phyloP scores from a whole-genome alignment of 2,797 vertebrate genomes.

The Melanotaenia boesemani region DNA sequence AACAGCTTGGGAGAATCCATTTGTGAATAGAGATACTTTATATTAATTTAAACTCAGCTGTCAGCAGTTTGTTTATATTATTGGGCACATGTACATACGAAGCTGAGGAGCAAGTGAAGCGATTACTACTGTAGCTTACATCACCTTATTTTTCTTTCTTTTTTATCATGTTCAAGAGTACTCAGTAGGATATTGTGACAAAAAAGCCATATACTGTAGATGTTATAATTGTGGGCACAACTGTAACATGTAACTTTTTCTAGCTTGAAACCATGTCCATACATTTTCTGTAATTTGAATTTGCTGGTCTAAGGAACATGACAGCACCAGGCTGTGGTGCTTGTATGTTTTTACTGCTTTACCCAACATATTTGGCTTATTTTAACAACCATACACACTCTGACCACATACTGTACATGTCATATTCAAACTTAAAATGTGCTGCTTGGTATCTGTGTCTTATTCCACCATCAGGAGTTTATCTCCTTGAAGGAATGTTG shows the following conservation, averaged over 20 bases:
- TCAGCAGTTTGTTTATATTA: conserved; percentile 22
- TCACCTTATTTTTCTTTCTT: conserved; percentile 12
- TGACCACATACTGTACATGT: conserved; percentile 58
- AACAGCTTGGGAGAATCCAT: conserved; percentile 51
- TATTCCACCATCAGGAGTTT: conserved; percentile 34
- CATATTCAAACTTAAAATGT: conserved; percentile 55
- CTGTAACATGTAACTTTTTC: conserved; percentile 48
- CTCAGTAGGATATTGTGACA: conserved; percentile 21
- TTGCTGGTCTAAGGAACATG: conserved; percentile 61
- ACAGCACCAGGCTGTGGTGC: conserved; percentile 56
- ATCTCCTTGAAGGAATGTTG: conserved; percentile 44
- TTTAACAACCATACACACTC: conserved; percentile 57
- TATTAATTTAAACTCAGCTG: conserved; percentile 33
- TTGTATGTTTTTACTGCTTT: conserved; percentile 54
- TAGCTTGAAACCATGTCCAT: conserved; percentile 51
- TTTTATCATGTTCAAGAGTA: conserved; percentile 16
- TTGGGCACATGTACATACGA: conserved; percentile 17
- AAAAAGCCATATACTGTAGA: conserved; percentile 54
- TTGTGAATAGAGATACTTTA: conserved; percentile 65
- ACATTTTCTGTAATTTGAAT: conserved; percentile 41
- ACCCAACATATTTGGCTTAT: conserved; percentile 49
- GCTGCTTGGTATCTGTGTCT: conserved; percentile 54
- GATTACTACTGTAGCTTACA: conserved; percentile 24
- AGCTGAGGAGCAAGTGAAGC: conserved; percentile 13
- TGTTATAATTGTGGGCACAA: conserved; percentile 51